These are phyloP conservation scores for Platysternon megacephalum DNA, from an alignment of 2,113 vertebrate species.

Conservation along the genomic window DNA sequence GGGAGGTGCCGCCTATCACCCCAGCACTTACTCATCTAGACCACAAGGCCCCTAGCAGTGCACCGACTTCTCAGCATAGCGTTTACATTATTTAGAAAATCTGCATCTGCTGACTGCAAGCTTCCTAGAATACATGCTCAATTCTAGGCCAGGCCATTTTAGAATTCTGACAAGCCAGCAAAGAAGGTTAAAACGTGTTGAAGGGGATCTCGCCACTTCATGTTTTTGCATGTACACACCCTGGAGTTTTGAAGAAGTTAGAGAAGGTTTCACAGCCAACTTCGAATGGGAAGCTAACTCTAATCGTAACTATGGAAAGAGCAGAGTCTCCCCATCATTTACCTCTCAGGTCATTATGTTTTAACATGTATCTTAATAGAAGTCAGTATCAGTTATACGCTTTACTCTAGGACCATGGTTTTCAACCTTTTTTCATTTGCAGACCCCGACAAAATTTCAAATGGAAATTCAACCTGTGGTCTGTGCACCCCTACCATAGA, in stretches of 20 bases:
- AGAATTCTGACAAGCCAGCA: not conserved
- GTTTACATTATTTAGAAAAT: not conserved
- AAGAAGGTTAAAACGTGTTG: not conserved
- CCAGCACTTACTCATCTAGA: not conserved
- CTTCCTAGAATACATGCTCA: not conserved
- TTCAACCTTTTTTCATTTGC: not conserved
- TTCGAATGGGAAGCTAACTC: not conserved
- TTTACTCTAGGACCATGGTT: not conserved
- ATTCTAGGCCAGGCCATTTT: not conserved
- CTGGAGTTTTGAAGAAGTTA: not conserved
- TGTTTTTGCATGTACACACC: not conserved
- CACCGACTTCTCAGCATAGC: not conserved
- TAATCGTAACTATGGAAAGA: rapidly evolving
- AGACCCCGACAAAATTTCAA: not conserved
- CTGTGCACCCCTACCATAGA: not conserved
- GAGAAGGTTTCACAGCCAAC: not conserved
- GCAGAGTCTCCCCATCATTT: not conserved
- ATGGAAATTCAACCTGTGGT: not conserved
- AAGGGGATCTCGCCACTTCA: not conserved
- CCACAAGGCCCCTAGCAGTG: not conserved
- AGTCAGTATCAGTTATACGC: rapidly evolving
- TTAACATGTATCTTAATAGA: not conserved
- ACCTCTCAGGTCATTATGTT: not conserved
- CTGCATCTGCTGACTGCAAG: not conserved
- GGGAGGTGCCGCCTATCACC: rapidly evolving